Evolutionary conservation across 2,888 invertebrate genomes (phyloP).

Genomic region (Eristalinus sepulchralis): DNA sequence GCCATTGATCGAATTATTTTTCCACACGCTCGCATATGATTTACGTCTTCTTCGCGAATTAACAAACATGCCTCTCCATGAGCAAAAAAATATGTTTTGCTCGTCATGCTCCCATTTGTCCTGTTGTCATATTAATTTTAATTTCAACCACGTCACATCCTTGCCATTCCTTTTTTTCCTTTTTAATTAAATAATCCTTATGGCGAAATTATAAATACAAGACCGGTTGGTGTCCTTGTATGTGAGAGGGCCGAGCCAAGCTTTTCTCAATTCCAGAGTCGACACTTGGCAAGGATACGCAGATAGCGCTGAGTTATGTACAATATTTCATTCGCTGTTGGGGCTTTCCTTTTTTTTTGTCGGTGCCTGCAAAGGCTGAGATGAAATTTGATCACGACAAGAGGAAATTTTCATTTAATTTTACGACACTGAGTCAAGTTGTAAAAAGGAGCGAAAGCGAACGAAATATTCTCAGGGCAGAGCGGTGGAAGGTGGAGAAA

Average conservation of each 20-base stretch:
- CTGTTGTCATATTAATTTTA: slow-evolving; percentile 26
- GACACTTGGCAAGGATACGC: not conserved
- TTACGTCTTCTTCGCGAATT: too few species aligned
- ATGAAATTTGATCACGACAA: slow-evolving; percentile 32
- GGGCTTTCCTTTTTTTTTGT: not conserved
- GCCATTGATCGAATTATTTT: too few species aligned
- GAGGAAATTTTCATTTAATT: slow-evolving; percentile 30
- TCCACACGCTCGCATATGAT: too few species aligned
- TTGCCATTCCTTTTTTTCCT: not conserved
- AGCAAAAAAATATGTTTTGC: not conserved
- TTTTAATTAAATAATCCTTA: slow-evolving; percentile 43
- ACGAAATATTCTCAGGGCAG: not conserved
- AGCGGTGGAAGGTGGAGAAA: not conserved
- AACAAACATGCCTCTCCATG: not conserved
- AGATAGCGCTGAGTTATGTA: not conserved
- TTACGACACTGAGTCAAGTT: slow-evolving; percentile 23
- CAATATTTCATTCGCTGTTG: not conserved
- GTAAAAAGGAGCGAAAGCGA: not conserved
- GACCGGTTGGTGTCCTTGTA: not conserved
- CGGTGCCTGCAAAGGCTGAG: not conserved
- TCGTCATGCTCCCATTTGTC: not conserved
- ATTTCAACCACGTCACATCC: not conserved
- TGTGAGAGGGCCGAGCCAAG: not conserved
- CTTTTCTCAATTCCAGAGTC: not conserved
- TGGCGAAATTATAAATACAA: slow-evolving; percentile 10